Evolutionary conservation across 2,797 vertebrate species (phyloP), one percentile per base, ranked within the genome.

Genomic region (Sebastes minor): DNA sequence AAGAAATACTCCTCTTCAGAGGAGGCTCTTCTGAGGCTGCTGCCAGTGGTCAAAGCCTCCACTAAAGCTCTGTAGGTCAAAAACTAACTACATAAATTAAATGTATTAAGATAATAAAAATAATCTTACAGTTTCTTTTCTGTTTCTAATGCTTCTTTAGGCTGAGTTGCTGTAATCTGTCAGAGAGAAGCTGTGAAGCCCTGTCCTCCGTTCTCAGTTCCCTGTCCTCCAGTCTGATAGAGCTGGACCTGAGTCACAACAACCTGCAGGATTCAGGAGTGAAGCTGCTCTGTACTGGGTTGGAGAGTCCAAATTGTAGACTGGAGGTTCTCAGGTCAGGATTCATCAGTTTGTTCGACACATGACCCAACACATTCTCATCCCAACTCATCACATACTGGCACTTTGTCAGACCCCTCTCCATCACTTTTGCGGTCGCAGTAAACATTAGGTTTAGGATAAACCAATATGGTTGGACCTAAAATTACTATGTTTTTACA

Each of bases 311-410:
- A 9, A 10, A 57, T 0, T 90, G 90, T 30, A 18, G 2, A 46
- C 83, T 91, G 70, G 38, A 89, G 28, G 33, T 69, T 46, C 86
- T 91, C 70, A 83, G 83, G 90, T 90, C 14, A 78, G 78, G 1
- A 25, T 35, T 61, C 20, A 27, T 56, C 46, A 49, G 2, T 38
- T 5, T 52, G 6, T 69, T 61, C 4, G 20, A 30, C 4, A 67
- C 20, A 18, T 55, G 38, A 28, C 42, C 42, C 42, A 49, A 46
- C 7, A 49, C 18, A 4, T 49, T 49, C 46, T 49, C 46, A 49
- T 49, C 42, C 42, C 42, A 7, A 6, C 6, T n/a, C n/a, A n/a
- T n/a, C n/a, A n/a, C n/a, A n/a, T n/a, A n/a, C n/a, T n/a, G n/a
- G n/a, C n/a, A n/a, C n/a, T n/a, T n/a, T n/a, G n/a, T n/a, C n/a